phyloP scores from a whole-genome alignment of 2,113 vertebrate species.

The Urocolius indicus region DNA sequence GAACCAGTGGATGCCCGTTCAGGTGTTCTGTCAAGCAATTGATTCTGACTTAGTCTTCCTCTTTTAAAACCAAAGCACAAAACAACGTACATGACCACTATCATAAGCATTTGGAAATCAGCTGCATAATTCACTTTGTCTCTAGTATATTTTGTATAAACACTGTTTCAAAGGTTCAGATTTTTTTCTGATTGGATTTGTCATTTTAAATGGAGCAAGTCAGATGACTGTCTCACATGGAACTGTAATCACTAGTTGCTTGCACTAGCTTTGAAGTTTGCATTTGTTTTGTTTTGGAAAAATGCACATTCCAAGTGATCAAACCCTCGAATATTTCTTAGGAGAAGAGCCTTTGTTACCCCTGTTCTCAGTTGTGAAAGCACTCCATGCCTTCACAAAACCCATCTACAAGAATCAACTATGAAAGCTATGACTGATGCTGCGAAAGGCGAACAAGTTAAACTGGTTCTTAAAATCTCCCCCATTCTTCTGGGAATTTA shows the following conservation, averaged over 20 bases:
- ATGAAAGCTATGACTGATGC: neutral
- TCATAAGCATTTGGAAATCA: neutral
- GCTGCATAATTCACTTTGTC: neutral
- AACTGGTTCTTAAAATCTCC: neutral
- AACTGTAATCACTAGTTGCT: neutral
- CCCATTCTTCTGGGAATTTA: neutral
- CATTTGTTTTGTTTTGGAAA: neutral
- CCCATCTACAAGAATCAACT: neutral
- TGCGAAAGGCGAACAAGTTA: slow-evolving; percentile 15
- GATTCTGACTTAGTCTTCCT: neutral
- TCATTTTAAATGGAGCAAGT: neutral
- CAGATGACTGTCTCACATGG: neutral
- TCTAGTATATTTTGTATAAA: neutral
- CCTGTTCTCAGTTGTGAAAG: neutral
- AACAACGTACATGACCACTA: neutral
- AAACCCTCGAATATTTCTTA: neutral
- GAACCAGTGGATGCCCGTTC: neutral
- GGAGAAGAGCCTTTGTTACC: neutral
- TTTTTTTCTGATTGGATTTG: neutral
- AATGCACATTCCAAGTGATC: neutral
- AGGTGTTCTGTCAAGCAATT: neutral
- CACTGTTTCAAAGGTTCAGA: neutral
- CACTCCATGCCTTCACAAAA: neutral
- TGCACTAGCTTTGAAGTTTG: neutral
- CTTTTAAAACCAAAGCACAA: neutral